These are phyloP conservation scores for Anthoptus insignis DNA, from an alignment of 2,888 invertebrate genomes.

Conservation along the genomic window DNA sequence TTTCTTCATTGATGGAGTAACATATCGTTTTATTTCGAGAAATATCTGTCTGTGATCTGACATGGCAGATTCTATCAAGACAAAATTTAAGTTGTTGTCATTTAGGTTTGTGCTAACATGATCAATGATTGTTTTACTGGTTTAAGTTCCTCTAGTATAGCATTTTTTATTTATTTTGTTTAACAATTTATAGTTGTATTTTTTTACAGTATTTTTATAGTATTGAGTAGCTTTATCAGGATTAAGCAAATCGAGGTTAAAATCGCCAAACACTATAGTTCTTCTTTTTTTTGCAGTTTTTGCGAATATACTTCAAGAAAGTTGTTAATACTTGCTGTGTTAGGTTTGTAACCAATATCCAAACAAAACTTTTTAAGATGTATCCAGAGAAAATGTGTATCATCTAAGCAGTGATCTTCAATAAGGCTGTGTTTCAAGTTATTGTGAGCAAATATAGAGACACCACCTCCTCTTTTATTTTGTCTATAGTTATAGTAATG, in stretches of 20 bases:
- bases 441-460: slow-evolving; percentile 48
- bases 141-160: slow-evolving; percentile 38
- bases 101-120: slow-evolving; percentile 39
- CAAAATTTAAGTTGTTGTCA: slow-evolving; percentile 23
- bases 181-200: slow-evolving; percentile 24
- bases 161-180: slow-evolving; percentile 40
- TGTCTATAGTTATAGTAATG: slow-evolving; percentile 48
- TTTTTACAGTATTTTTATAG: slow-evolving; percentile 30
- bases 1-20: slow-evolving; percentile 14
- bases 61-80: slow-evolving; percentile 43
- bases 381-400: slow-evolving; percentile 46
- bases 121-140: slow-evolving; percentile 39
- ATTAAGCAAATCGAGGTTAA: slow-evolving; percentile 32
- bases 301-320: slow-evolving; percentile 30
- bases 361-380: slow-evolving; percentile 43
- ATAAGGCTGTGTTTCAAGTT: slow-evolving; percentile 44
- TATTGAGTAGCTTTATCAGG: background rate
- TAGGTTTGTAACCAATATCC: slow-evolving; percentile 42
- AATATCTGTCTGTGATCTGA: slow-evolving; percentile 48
- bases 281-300: slow-evolving; percentile 34
- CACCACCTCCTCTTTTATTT: slow-evolving; percentile 46
- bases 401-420: slow-evolving; percentile 39
- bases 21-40: slow-evolving; percentile 38
- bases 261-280: slow-evolving; percentile 35
- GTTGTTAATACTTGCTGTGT: slow-evolving; percentile 26